Evolutionary conservation across 2,113 vertebrate species (phyloP).

Genomic region (Hippocampus comes): DNA sequence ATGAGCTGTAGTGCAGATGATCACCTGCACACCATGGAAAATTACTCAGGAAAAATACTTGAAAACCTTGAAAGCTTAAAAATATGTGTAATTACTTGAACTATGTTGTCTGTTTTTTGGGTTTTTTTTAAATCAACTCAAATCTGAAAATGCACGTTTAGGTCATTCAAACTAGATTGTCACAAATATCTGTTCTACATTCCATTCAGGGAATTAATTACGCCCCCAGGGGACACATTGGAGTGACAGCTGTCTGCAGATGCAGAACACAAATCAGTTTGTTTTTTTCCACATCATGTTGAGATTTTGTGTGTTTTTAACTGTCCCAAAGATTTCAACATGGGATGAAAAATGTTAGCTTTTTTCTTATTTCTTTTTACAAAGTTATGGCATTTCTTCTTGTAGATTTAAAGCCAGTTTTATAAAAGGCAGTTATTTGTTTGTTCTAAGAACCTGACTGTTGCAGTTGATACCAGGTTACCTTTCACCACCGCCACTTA

Average conservation of each 20-base stretch:
- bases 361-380: too few relatives aligned
- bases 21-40: constrained; percentile 3
- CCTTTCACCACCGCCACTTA: neutral
- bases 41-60: neutral
- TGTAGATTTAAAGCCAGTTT: too few relatives aligned
- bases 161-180: neutral
- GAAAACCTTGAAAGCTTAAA: neutral
- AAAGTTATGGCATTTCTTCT: too few relatives aligned
- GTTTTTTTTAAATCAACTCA: neutral
- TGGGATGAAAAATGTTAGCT: neutral
- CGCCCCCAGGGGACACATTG: neutral
- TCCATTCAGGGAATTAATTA: neutral
- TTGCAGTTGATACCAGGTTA: neutral
- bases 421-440: too few relatives aligned
- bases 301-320: neutral
- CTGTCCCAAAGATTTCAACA: neutral
- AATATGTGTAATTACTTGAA: neutral
- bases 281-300: neutral
- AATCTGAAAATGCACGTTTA: neutral
- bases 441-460: too few relatives aligned
- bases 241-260: neutral
- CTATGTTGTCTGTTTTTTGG: neutral
- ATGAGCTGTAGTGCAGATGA: constrained; percentile 20
- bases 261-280: neutral
- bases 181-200: neutral